These are phyloP conservation scores for Drosophila pectinifera DNA, from an alignment of 1,140 invertebrate species.

Conservation along the genomic window DNA sequence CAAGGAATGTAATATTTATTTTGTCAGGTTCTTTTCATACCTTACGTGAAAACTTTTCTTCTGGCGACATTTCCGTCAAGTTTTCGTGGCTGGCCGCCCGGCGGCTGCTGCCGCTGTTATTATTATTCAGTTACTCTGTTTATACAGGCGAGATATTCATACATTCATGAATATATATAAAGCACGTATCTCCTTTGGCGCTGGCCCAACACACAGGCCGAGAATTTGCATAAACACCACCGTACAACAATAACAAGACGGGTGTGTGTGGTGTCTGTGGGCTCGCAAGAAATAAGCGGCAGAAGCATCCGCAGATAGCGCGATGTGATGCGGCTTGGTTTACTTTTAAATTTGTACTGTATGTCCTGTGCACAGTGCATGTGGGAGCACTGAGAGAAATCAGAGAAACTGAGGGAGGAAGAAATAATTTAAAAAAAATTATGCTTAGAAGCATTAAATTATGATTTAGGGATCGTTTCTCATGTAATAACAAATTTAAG, in stretches of 20 bases:
- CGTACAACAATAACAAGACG: constrained; percentile 55
- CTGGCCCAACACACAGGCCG: constrained; percentile 69
- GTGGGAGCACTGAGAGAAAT: constrained; percentile 17
- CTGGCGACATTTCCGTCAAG: constrained; percentile 63
- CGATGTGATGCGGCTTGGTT: constrained; percentile 69
- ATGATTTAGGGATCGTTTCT: too few species aligned
- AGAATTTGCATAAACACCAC: constrained; percentile 79
- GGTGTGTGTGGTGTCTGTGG: constrained; percentile 27
- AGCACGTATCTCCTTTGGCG: constrained; percentile 77
- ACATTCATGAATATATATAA: constrained; percentile 80
- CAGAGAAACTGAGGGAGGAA: background rate
- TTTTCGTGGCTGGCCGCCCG: constrained; percentile 27
- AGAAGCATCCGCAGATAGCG: constrained; percentile 71
- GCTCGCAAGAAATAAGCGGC: constrained; percentile 33
- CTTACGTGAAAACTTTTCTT: constrained; percentile 61
- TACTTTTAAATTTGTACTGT: constrained; percentile 80
- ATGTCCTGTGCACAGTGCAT: constrained; percentile 36
- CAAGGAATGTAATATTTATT: constrained; percentile 42
- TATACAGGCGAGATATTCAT: constrained; percentile 79
- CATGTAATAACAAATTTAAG: too few species aligned
- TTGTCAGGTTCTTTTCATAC: constrained; percentile 31
- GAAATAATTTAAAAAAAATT: background rate
- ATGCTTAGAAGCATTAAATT: too few species aligned
- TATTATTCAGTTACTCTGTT: constrained; percentile 82
- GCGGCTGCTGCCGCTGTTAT: constrained; percentile 61